phyloP scores from a whole-genome alignment of 2,797 vertebrate species.

The Gymnoscopelus braueri region DNA sequence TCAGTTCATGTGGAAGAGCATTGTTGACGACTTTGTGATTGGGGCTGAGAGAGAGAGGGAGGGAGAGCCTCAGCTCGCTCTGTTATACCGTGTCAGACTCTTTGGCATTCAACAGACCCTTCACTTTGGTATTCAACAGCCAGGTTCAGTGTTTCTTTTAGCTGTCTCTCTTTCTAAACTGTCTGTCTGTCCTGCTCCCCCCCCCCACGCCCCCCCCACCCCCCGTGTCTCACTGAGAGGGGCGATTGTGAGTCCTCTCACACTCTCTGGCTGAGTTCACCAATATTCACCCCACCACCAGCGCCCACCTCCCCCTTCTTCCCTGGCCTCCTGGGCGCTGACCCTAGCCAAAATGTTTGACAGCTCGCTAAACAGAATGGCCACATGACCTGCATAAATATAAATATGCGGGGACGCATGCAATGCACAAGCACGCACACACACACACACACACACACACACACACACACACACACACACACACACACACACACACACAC shows the following conservation, averaged over 20 bases:
- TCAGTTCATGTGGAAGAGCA: constrained; percentile 23
- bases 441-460: constrained; percentile 32
- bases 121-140: constrained; percentile 54
- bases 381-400: constrained; percentile 69
- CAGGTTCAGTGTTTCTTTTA: neutral
- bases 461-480: constrained; percentile 17
- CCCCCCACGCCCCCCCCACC: neutral
- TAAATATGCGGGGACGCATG: constrained; percentile 30
- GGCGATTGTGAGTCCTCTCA: constrained; percentile 69
- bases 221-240: constrained; percentile 38
- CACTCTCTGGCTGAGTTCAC: constrained; percentile 67
- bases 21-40: constrained; percentile 40
- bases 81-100: constrained; percentile 3
- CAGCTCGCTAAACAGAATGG: constrained; percentile 72
- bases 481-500: constrained; percentile 18
- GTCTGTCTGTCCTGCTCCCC: constrained; percentile 3
- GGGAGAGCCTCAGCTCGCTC: neutral
- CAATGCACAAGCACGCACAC: constrained; percentile 2
- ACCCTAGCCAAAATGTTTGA: constrained; percentile 73
- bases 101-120: constrained; percentile 22
- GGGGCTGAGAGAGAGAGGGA: constrained; percentile 27
- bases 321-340: constrained; percentile 58
- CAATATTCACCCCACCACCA: constrained; percentile 42
- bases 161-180: neutral
- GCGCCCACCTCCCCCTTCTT: constrained; percentile 9